Base-by-base conservation (phyloP, 2,797 vertebrate species). In the Myotis myotis region DNA sequence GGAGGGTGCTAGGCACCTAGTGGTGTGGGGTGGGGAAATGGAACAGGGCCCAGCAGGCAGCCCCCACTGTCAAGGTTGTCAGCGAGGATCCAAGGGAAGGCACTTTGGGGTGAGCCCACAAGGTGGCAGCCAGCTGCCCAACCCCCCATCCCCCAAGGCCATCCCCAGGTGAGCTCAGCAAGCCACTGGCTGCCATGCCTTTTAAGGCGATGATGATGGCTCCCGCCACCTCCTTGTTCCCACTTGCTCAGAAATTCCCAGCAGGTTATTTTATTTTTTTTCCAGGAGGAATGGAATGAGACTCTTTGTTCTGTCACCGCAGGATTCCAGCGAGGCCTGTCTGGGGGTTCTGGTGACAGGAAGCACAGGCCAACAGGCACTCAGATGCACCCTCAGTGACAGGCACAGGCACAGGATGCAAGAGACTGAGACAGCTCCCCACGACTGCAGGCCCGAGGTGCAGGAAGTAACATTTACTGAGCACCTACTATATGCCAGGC, bases 201-300 rank as follows among this genome's bases (percentile, higher is more conserved):
- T 97, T 95, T 97, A 97, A 96, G 97, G 97, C 4, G 8, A 90
- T 57, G 8, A 90, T 57, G 23, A 80, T 8, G 57, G 86, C 84
- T 86, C 80, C 87, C 0, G 17, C 80, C 91, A 76, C 64, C 78
- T 94, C 96, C 95, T 74, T 97, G 97, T 96, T 89, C 22, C 79
- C 93, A 95, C 96, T 92, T 95, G 97, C 94, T 96, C 92, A 93
- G 91, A 96, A 84, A 96, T 94, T 90, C 87, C 93, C 91, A 83
- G 66, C 62, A 94, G 95, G 76, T 92, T 79, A 60, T 47, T 47
- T 47, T 47, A 44, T 85, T 74, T 64, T 84, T 53, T 93, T 70
- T 41, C 6, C 70, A 33, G 55, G 79, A 76, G 78, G 87, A 95
- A 95, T 97, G 93, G 95, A 96, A 97, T 96, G 95, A 93, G 53